phyloP scores from a whole-genome alignment of 2,113 vertebrate species.

The Equus przewalskii region DNA sequence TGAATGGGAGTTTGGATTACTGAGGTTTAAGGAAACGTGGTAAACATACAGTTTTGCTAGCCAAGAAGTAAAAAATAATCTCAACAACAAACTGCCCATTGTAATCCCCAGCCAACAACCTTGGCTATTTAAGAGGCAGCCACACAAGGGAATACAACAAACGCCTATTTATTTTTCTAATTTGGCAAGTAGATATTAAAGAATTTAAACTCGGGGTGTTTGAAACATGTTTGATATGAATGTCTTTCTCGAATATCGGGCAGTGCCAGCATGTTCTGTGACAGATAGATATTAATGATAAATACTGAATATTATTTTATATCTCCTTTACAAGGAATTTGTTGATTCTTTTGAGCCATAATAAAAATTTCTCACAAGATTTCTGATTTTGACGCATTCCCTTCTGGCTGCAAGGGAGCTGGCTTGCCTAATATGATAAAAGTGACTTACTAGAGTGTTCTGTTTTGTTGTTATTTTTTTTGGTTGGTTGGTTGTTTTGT shows the following conservation, averaged over 20 bases:
- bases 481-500: background rate
- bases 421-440: background rate
- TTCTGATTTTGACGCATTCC: background rate
- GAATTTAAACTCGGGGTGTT: background rate
- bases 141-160: background rate
- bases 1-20: background rate
- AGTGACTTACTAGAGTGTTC: background rate
- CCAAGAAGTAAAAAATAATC: background rate
- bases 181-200: background rate
- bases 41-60: background rate
- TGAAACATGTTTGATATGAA: background rate
- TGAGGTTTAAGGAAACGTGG: background rate
- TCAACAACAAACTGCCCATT: background rate
- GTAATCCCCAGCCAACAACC: background rate
- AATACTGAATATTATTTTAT: background rate
- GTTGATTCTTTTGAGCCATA: background rate
- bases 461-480: background rate
- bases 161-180: background rate
- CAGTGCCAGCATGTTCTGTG: background rate
- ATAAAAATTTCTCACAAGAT: background rate
- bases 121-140: background rate
- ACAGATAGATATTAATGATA: background rate
- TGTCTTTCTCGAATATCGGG: constrained; percentile 1
- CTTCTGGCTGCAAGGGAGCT: background rate
- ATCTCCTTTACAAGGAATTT: background rate